Conservation (phyloP, 1,140 invertebrate species). For the Drosophila triauraria region DNA sequence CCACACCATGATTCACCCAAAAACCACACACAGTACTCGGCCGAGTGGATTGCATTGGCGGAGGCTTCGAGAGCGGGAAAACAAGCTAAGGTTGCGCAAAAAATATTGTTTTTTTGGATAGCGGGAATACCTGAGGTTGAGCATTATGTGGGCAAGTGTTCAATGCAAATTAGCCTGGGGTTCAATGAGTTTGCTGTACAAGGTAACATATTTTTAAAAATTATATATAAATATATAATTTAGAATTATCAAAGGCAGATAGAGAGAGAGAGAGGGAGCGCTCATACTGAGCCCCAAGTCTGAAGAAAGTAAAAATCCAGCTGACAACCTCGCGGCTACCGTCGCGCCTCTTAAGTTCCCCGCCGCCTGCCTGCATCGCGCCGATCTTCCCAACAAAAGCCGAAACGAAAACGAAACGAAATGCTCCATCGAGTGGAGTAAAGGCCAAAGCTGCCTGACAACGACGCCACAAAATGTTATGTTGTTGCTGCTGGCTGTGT, state of each 20-base stretch:
- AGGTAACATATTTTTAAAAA: background rate
- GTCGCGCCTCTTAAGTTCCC: slow-evolving; percentile 53
- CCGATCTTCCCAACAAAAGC: slow-evolving; percentile 39
- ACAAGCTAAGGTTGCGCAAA: slow-evolving; percentile 71
- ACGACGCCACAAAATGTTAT: slow-evolving; percentile 53
- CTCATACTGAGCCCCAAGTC: slow-evolving; percentile 17
- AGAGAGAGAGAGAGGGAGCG: background rate
- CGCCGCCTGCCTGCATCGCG: background rate
- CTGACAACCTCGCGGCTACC: slow-evolving; percentile 57
- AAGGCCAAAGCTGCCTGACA: slow-evolving; percentile 62
- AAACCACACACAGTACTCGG: slow-evolving; percentile 47
- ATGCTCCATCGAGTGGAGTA: slow-evolving; percentile 40
- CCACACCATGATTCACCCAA: slow-evolving; percentile 65
- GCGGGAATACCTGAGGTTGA: slow-evolving; percentile 62
- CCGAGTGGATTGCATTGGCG: slow-evolving; percentile 22
- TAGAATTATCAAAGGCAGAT: background rate
- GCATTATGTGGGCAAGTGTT: slow-evolving; percentile 56
- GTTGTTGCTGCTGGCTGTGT: slow-evolving; percentile 43
- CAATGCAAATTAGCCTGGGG: slow-evolving; percentile 30
- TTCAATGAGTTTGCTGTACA: slow-evolving; percentile 49
- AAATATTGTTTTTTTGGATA: slow-evolving; percentile 19
- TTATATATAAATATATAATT: background rate
- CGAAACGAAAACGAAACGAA: slow-evolving; percentile 69
- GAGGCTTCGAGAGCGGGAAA: slow-evolving; percentile 31
- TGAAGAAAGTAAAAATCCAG: slow-evolving; percentile 77